Conservation (phyloP, 1,140 invertebrate genomes). For the Drosophila navojoa region DNA sequence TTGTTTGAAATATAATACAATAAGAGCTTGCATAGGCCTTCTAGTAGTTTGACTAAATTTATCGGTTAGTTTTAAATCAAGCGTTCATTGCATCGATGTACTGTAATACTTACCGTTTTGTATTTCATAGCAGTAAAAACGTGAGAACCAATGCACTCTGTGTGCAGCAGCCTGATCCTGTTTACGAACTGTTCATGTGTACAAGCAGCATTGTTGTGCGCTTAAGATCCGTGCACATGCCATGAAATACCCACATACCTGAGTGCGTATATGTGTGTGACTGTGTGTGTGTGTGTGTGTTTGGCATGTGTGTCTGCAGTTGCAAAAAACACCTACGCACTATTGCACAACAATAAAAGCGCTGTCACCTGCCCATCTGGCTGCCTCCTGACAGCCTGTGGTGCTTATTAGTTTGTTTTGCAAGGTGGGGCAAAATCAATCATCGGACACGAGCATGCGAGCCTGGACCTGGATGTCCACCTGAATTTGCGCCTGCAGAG, state of each 20-base stretch:
- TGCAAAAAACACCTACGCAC: constrained; percentile 69
- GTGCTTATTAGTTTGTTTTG: constrained; percentile 78
- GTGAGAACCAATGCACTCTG: constrained; percentile 62
- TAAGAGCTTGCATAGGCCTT: not conserved
- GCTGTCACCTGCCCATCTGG: constrained; percentile 4
- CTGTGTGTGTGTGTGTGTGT: not conserved
- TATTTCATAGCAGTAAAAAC: constrained; percentile 6
- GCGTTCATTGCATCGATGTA: not conserved
- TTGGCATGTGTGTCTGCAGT: constrained; percentile 15
- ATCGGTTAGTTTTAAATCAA: not conserved
- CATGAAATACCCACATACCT: not conserved
- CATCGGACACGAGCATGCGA: constrained; percentile 40
- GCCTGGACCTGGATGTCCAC: constrained; percentile 41
- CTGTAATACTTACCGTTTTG: not conserved
- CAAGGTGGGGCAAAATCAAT: constrained; percentile 67
- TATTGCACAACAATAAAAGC: constrained; percentile 64
- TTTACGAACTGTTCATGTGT: constrained; percentile 66
- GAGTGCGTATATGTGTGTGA: not conserved
- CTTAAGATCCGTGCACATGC: constrained; percentile 51
- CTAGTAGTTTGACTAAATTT: not conserved
- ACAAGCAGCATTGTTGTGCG: constrained; percentile 67
- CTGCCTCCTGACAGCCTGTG: constrained; percentile 5
- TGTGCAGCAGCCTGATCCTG: constrained; percentile 57
- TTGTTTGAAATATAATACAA: not conserved
- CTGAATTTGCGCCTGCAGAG: constrained; percentile 44